A percentile compares a stretch with the other conserved stretches of the same genome.
phyloP scores from a whole-genome alignment of 2,113 vertebrate species.

The Charadrius vociferus region DNA sequence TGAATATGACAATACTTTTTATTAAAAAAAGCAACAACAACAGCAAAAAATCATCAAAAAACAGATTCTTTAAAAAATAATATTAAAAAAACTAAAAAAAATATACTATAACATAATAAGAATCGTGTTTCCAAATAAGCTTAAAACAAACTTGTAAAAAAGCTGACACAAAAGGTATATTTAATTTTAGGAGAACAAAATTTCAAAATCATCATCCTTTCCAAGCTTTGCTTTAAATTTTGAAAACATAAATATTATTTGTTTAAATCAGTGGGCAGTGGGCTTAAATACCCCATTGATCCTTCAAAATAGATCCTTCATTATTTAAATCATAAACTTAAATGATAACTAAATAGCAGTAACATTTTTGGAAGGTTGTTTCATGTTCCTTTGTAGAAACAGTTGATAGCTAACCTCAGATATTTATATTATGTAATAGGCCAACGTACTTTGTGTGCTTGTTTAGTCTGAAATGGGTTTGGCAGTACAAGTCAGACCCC shows the following conservation, averaged over 20 bases:
- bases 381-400: neutral
- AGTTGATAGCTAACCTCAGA: neutral
- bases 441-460: neutral
- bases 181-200: neutral
- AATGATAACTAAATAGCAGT: neutral
- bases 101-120: neutral
- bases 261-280: neutral
- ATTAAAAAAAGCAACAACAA: neutral
- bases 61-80: neutral
- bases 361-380: neutral
- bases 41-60: neutral
- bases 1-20: no score
- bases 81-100: neutral
- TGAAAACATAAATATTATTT: neutral
- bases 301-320: neutral
- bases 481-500: neutral
- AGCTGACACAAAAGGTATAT: neutral
- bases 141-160: neutral
- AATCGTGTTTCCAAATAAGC: neutral
- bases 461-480: constrained; percentile 10
- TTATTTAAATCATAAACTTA: neutral
- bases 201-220: neutral
- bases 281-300: neutral
- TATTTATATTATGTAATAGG: neutral
- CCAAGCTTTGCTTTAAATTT: neutral